Base-by-base conservation (phyloP, 2,888 invertebrate species). In the Pandemis corylana region DNA sequence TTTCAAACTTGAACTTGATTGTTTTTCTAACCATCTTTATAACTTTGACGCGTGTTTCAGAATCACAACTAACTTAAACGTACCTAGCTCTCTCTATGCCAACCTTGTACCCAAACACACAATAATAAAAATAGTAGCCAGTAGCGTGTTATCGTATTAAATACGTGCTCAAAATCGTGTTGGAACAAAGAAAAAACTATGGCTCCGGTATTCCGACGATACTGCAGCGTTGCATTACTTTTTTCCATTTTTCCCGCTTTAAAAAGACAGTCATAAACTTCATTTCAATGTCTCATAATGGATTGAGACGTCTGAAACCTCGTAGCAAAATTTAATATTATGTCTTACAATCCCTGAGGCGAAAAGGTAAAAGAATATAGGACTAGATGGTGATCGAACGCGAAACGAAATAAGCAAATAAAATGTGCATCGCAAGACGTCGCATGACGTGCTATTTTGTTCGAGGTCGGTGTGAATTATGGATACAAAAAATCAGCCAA, bases 311-410 rank as follows among this genome's bases (percentile, higher is more conserved):
- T 85, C 89, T 87, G 84, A 85, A 86, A 87, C 80, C 80, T 85
- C 82, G 84, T 80, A 87, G 88, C 79, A 86, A 89, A 92, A 91
- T 90, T 89, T 91, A 90, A 93, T 92, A 92, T 91, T 85, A 88
- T 89, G 85, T 88, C 86, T 87, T 83, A 81, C 85, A 85, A 87
- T 87, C 85, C 84, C 84, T 77, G 79, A 87, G 87, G 85, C 85
- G 84, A 81, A 83, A 82, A 82, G 81, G 79, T 82, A 82, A 80
- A 84, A 82, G 80, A 67, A 5, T 12, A 49, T 10, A 20, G 3
- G 12, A 28, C 49, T 28, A 46, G 36, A 53, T 49, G 7, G 15
- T 10, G 53, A 49, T 53, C n/a, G 51, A 53, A 59, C 46, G 15
- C 46, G 64, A 20, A 65, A 46, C 41, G 64, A 65, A 65, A 65